phyloP scores from a whole-genome alignment of 2,888 invertebrate species.

The Aethes cnicana region DNA sequence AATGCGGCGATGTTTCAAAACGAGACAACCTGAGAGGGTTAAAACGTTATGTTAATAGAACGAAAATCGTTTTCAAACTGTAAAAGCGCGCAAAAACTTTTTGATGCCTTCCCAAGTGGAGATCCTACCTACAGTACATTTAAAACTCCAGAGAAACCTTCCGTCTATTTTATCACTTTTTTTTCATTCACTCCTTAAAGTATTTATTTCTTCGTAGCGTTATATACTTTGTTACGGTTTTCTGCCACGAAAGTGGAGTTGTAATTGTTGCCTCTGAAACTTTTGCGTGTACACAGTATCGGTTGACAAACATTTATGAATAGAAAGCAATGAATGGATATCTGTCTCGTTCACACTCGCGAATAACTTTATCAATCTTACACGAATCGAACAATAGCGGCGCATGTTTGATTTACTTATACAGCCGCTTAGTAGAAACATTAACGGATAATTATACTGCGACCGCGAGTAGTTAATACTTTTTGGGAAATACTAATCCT shows the following conservation, averaged over 20 bases:
- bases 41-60: constrained; percentile 66
- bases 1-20: constrained; percentile 61
- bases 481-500: constrained; percentile 38
- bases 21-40: constrained; percentile 60
- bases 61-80: constrained; percentile 66
- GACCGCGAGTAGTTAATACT: constrained; percentile 62
- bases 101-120: constrained; percentile 58
- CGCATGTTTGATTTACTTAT: constrained; percentile 79
- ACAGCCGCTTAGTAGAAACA: constrained; percentile 82
- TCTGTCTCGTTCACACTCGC: constrained; percentile 79
- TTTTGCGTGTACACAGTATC: constrained; percentile 50
- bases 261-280: constrained; percentile 27
- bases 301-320: constrained; percentile 62
- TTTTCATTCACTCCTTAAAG: background rate
- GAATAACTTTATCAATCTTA: constrained; percentile 81
- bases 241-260: constrained; percentile 15
- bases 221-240: too few species aligned
- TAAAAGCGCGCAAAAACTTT: constrained; percentile 67
- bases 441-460: constrained; percentile 79
- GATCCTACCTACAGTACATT: constrained; percentile 48
- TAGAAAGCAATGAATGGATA: constrained; percentile 72
- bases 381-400: constrained; percentile 81
- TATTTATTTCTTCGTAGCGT: too few species aligned
- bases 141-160: constrained; percentile 35
- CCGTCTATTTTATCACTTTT: background rate